These are phyloP conservation scores for Myotis yumanensis DNA, from an alignment of 2,113 vertebrate species.

Conservation along the genomic window DNA sequence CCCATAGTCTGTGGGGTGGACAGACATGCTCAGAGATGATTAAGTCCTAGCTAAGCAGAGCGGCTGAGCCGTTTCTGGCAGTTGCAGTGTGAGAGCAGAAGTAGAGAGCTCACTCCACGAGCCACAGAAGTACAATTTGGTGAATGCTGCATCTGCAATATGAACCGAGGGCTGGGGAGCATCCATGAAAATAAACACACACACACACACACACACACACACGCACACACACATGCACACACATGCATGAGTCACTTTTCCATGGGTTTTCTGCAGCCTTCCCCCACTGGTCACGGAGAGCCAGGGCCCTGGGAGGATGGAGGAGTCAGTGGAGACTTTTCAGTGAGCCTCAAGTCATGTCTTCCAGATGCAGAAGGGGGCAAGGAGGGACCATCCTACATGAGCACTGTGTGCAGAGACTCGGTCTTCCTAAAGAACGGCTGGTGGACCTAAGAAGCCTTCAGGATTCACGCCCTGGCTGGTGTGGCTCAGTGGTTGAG, in stretches of 20 bases:
- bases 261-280: not conserved
- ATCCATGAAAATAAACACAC: accelerated
- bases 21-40: not conserved
- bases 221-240: too few relatives aligned
- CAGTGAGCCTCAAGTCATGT: not conserved
- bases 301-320: not conserved
- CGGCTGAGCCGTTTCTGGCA: not conserved
- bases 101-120: not conserved
- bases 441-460: not conserved
- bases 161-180: not conserved
- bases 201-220: too few relatives aligned
- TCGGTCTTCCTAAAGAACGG: not conserved
- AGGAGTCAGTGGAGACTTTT: not conserved
- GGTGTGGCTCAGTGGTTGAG: too few relatives aligned
- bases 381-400: not conserved
- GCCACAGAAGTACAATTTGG: not conserved
- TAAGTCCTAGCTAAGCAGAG: not conserved
- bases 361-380: not conserved
- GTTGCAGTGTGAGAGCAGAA: not conserved
- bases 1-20: not conserved
- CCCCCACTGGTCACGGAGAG: not conserved
- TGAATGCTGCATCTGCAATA: not conserved
- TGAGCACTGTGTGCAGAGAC: not conserved
- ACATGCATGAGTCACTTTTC: too few relatives aligned
- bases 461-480: not conserved